Base-by-base conservation (phyloP, 2,888 invertebrate species). In the Hyposoter didymator region DNA sequence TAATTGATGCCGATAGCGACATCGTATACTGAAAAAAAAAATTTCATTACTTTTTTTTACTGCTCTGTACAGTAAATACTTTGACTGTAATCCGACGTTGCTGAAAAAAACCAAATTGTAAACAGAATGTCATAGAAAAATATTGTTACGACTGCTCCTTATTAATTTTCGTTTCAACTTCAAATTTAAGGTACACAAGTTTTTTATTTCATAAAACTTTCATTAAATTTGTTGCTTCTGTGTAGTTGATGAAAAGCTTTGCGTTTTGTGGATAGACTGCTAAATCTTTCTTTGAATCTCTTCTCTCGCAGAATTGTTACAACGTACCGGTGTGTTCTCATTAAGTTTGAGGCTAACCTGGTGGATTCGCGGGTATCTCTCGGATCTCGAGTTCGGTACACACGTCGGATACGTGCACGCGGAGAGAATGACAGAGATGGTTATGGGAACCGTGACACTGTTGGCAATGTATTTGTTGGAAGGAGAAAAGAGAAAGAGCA, bases 361-460 rank as follows among this genome's bases (percentile, higher is more conserved):
- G 28, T 12, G 67, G 62, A 19, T 78, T 55, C 28, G 74, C 43
- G 22, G 8, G 67, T 49, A 47, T 67, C 43, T 64, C 59, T 32
- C 62, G 59, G 39, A 62, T 78, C 70, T 64, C 32, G 28, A 49
- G 49, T 62, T 59, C 22, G 67, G 52, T 55, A 55, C 69, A 82
- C 52, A 66, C 67, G 52, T 52, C 64, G 75, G 47, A 81, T 70
- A 72, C 79, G 75, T 81, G 81, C 67, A 69, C 81, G 82, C 74
- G 73, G 45, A 45, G 78, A 49, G 70, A 85, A 85, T 78, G 82
- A 82, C 85, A 70, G 75, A 78, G 74, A 62, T 74, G 70, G 70
- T 82, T 84, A 84, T 84, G 81, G 78, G 35, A 74, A 82, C 78
- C 78, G 78, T 79, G 69, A 74, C 78, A 78, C 39, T 84, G 69